Evolutionary conservation across 1,140 invertebrate species (phyloP), one percentile per base, ranked within the genome.

Genomic region (Xylocopa sonorina): DNA sequence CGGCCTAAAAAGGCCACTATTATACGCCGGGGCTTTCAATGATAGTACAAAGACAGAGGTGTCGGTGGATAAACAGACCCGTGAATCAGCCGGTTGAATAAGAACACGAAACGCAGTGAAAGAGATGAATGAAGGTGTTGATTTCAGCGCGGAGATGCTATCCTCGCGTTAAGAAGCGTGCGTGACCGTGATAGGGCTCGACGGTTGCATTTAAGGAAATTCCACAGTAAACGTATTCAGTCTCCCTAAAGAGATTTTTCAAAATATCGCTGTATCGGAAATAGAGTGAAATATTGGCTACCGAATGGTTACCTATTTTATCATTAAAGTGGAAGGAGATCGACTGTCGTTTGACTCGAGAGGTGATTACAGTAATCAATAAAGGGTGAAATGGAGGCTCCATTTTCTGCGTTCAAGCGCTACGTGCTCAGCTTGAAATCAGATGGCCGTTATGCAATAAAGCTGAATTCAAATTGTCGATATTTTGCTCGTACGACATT

Each of bases 171-270:
- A 68, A 68, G 64, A 64, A 62, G 43, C 48, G 69, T 84, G 69
- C 81, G 69, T 83, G 82, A 83, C 69, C 81, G 53, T 74, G 69
- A 84, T 69, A 46, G 29, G 24, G 58, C 18, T 76, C 63, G 41
- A 82, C 53, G 50, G 57, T n/a, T 58, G 62, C 24, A 57, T 67
- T 66, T 60, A 77, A 34, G n/a, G n/a, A n/a, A n/a, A n/a, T n/a
- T n/a, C n/a, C n/a, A n/a, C n/a, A n/a, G n/a, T n/a, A n/a, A n/a
- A n/a, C n/a, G n/a, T n/a, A n/a, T n/a, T n/a, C n/a, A n/a, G n/a
- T n/a, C n/a, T n/a, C n/a, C n/a, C n/a, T n/a, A n/a, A n/a, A 16
- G 21, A 27, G 27, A n/a, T 12, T 14, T 41, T 21, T 3, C 18
- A 12, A 32, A 46, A 68, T 34, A 38, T 41, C 27, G 32, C 55